Evolutionary conservation across 2,113 vertebrate species (phyloP).

Genomic region (Ancistrus triradiatus): DNA sequence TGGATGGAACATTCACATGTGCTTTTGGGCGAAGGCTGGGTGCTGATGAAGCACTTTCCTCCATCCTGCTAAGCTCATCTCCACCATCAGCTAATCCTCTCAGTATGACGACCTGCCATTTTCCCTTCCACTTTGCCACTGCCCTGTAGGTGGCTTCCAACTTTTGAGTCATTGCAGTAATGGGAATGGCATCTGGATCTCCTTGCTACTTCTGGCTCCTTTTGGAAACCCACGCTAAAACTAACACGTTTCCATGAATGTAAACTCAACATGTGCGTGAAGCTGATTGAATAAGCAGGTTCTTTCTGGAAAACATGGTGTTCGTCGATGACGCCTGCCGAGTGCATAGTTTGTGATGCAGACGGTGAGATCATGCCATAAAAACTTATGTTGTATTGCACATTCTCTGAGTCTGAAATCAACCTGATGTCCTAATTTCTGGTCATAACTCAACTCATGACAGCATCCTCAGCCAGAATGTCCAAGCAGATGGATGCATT

Average conservation of each 20-base stretch:
- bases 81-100: slow-evolving; percentile 29
- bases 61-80: slow-evolving; percentile 38
- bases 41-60: slow-evolving; percentile 33
- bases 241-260: slow-evolving; percentile 38
- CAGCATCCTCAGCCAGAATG: not conserved
- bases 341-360: slow-evolving; percentile 25
- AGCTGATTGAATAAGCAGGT: slow-evolving; percentile 36
- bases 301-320: slow-evolving; percentile 32
- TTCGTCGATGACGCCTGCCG: slow-evolving; percentile 6
- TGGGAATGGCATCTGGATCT: slow-evolving; percentile 49
- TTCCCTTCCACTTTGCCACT: slow-evolving; percentile 30
- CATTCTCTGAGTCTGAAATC: slow-evolving; percentile 26
- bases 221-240: slow-evolving; percentile 20
- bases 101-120: slow-evolving; percentile 42
- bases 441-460: not conserved
- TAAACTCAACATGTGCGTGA: slow-evolving; percentile 12
- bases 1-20: slow-evolving; percentile 15
- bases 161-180: slow-evolving; percentile 48
- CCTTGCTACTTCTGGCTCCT: slow-evolving; percentile 34
- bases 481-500: slow-evolving; percentile 28
- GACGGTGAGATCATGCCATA: slow-evolving; percentile 21
- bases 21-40: slow-evolving; percentile 22
- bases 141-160: slow-evolving; percentile 47
- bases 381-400: slow-evolving; percentile 25
- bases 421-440: slow-evolving; percentile 7